Evolutionary conservation across 2,113 vertebrate species (phyloP), one percentile per base, ranked within the genome.

Genomic region (Microcebus tavaratra): DNA sequence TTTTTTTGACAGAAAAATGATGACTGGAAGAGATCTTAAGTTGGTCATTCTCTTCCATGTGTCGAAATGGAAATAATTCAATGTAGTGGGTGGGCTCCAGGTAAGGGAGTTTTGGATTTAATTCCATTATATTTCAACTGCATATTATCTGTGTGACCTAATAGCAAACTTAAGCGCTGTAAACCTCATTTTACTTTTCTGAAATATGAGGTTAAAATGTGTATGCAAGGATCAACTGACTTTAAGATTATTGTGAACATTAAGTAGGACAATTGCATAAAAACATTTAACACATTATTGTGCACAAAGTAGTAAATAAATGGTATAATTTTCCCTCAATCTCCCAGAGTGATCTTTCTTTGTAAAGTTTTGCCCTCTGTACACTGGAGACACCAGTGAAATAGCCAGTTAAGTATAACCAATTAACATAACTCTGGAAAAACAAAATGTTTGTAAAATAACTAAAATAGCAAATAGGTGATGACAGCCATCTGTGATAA

Each of bases 361-460:
- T n/a, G 3, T 27, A 80, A 61, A 83, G 2, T 45, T 76, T 36
- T 48, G 72, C 17, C 2, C 18, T 76, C 45, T 81, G 11, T 70
- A 79, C 8, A n/a, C 11, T 48, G 34, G 10, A 82, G 34, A 75
- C 89, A 3, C 1, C 61, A 68, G 4, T 57, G n/a, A 87, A 88
- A 70, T 95, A 75, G 23, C 8, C 13, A 72, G 42, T 48, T 83
- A 89, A 57, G 89, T 70, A 45, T 4, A 63, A 13, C 50, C 11
- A 83, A 57, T 61, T 42, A 36, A 42, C 5, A 70, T 23, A 6
- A 90, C 10, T 29, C 18, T 88, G 5, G 25, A 91, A 88, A 95
- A 88, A 81, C 55, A 90, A 80, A 21, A 18, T 67, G 3, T 78
- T 95, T 96, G 25, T 87, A 76, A 95, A 91, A 20, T 57, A 96